A percentile compares a stretch with the other conserved stretches of the same genome.
phyloP scores from a whole-genome alignment of 2,797 vertebrate genomes.

The Babyrousa celebensis region DNA sequence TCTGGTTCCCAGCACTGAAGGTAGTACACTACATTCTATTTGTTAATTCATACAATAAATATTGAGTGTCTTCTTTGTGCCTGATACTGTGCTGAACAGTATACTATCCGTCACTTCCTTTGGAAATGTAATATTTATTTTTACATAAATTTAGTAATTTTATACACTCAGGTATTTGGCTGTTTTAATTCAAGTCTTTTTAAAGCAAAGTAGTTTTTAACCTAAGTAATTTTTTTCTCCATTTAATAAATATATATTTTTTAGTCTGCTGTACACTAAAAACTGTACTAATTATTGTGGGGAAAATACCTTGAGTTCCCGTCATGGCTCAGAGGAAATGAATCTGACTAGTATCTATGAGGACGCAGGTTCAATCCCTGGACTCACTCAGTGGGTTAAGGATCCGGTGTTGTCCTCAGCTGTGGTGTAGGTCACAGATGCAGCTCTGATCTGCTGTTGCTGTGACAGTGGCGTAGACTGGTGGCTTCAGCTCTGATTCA shows the following conservation, averaged over 20 bases:
- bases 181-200: neutral
- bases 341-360: no score
- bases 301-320: neutral
- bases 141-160: neutral
- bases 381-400: no score
- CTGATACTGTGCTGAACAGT: neutral
- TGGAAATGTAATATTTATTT: slow-evolving; percentile 17
- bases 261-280: neutral
- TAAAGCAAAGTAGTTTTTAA: slow-evolving; percentile 45
- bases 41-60: neutral
- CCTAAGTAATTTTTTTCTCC: neutral
- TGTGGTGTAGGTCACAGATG: no score
- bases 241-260: slow-evolving; percentile 10
- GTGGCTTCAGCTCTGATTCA: no score
- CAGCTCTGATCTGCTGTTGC: no score
- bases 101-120: neutral
- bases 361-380: no score
- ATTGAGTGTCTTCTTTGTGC: neutral
- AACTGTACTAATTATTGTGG: neutral
- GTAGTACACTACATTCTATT: neutral
- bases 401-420: no score
- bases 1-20: neutral
- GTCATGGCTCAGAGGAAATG: no score
- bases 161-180: neutral
- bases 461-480: no score